Evolutionary conservation across 2,888 invertebrate species (phyloP).

Genomic region (Rambutsinella grinnellia): DNA sequence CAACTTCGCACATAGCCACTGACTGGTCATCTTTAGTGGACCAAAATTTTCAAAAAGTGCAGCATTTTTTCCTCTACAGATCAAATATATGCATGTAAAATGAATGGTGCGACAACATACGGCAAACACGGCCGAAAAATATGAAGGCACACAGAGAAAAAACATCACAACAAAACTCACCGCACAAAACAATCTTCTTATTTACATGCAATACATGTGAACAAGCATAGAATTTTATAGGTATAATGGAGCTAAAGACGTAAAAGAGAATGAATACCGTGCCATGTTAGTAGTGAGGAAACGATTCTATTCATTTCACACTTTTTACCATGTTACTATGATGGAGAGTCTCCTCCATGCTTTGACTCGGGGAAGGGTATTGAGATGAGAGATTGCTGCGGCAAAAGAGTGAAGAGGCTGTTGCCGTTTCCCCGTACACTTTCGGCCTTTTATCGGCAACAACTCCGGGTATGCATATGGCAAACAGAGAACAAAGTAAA

Average conservation of each 20-base stretch:
- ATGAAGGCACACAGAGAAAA: not conserved
- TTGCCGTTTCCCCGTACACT: not conserved
- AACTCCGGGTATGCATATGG: too few relatives aligned
- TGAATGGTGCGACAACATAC: not conserved
- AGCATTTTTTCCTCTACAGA: not conserved
- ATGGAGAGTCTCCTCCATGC: too few relatives aligned
- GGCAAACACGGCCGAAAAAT: constrained; percentile 1
- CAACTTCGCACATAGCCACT: not conserved
- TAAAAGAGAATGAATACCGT: not conserved
- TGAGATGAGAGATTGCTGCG: too few relatives aligned
- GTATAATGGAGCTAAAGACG: not conserved
- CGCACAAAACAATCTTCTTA: not conserved
- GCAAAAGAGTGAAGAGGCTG: not conserved
- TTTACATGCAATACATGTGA: not conserved
- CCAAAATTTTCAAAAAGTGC: too few relatives aligned
- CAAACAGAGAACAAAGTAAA: too few relatives aligned
- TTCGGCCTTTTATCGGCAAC: too few relatives aligned
- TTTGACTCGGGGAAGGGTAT: too few relatives aligned
- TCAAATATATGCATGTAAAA: not conserved
- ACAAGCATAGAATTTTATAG: not conserved
- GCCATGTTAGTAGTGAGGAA: not conserved
- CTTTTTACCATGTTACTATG: not conserved
- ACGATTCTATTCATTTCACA: too few relatives aligned
- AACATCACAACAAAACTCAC: not conserved
- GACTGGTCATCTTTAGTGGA: too few relatives aligned